A percentile compares a stretch with the other conserved stretches of the same genome.
Conservation (phyloP, 2,797 vertebrate genomes). For the Syncerus caffer region DNA sequence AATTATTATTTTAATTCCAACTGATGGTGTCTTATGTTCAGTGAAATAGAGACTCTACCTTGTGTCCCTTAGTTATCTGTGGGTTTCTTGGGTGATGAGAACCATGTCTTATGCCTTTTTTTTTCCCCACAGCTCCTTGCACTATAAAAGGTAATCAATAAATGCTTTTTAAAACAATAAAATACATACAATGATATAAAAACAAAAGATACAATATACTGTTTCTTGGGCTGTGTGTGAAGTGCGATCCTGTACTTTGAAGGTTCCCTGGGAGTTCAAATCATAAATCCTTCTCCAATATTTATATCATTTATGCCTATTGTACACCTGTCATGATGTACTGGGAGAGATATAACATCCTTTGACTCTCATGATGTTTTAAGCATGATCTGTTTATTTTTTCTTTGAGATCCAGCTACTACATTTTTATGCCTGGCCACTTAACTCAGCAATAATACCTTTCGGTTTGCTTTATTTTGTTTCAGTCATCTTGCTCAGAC, state of each 20-base stretch:
- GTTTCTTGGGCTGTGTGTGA: not conserved
- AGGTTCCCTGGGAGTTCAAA: not conserved
- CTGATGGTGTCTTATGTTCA: not conserved
- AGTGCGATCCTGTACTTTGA: not conserved
- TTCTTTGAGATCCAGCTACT: not conserved
- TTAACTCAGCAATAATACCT: not conserved
- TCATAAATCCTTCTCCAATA: not conserved
- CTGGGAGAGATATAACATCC: not conserved
- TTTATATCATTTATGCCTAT: not conserved
- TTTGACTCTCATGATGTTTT: not conserved
- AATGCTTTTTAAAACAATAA: constrained; percentile 4
- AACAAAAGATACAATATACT: constrained; percentile 9
- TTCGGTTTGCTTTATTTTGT: constrained; percentile 24
- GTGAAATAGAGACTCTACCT: not conserved
- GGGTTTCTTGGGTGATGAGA: not conserved
- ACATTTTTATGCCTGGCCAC: not conserved
- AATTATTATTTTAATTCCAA: not conserved
- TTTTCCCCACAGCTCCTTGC: not conserved
- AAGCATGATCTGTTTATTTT: not conserved
- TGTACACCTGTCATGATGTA: not conserved
- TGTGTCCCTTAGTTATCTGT: not conserved
- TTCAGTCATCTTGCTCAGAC: not conserved
- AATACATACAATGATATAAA: constrained; percentile 28
- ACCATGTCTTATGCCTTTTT: constrained; percentile 1
- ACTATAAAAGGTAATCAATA: constrained; percentile 47